Evolutionary conservation across 2,888 invertebrate species (phyloP).

Genomic region (Pammene fasciana): DNA sequence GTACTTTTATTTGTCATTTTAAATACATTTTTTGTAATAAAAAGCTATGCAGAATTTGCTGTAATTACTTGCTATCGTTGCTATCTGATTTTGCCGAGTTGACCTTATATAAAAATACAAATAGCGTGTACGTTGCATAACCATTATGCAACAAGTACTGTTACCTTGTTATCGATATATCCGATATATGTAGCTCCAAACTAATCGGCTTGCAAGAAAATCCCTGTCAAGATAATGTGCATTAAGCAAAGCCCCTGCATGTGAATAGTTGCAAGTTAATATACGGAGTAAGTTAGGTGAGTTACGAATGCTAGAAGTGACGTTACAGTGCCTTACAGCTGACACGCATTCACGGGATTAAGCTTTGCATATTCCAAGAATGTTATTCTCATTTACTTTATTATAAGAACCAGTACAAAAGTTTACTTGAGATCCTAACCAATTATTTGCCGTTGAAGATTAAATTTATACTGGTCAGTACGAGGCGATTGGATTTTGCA

Average conservation of each 20-base stretch:
- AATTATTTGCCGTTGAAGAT: neutral
- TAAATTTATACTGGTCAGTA: neutral
- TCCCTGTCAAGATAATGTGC: slow-evolving; percentile 17
- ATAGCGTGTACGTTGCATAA: neutral
- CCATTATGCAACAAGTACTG: neutral
- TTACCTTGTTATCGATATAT: slow-evolving; percentile 1
- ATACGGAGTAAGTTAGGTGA: slow-evolving; percentile 32
- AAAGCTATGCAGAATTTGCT: too few species aligned
- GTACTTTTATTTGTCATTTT: too few species aligned
- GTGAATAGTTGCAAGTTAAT: slow-evolving; percentile 29
- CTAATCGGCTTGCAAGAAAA: slow-evolving; percentile 12
- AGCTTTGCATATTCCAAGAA: slow-evolving; percentile 66
- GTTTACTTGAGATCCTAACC: neutral
- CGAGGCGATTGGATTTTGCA: slow-evolving; percentile 63
- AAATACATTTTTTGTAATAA: too few species aligned
- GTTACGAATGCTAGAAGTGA: slow-evolving; percentile 40
- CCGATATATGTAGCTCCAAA: neutral
- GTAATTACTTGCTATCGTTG: too few species aligned
- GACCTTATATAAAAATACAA: neutral
- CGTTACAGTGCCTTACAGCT: slow-evolving; percentile 52
- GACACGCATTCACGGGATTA: slow-evolving; percentile 64
- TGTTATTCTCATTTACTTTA: neutral
- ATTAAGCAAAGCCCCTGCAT: slow-evolving; percentile 15
- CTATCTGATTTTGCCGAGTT: too few species aligned
- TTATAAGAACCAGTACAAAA: neutral